A percentile compares a stretch with the other conserved stretches of the same genome.
Evolutionary conservation across 1,140 invertebrate genomes (phyloP).

Genomic region (Druon quercuslanigerum): DNA sequence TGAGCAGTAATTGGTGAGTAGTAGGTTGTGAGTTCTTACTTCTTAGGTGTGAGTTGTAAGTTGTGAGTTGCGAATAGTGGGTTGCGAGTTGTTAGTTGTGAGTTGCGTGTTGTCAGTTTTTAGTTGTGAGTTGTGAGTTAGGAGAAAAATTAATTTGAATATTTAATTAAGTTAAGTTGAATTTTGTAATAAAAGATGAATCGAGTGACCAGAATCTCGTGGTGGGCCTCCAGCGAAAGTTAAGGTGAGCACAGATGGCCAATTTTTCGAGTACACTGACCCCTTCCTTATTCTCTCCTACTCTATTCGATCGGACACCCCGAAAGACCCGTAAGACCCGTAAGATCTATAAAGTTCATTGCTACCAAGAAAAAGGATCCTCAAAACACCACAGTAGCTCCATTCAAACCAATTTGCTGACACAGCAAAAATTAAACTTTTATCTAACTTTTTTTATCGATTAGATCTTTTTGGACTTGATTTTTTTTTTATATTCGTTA

Average conservation of each 20-base stretch:
- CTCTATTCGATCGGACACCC: conserved; percentile 19
- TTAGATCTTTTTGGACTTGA: background rate
- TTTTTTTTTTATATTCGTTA: background rate
- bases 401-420: conserved; percentile 13
- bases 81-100: no score
- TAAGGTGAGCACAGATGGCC: conserved; percentile 39
- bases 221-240: conserved; percentile 34
- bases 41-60: no score
- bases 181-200: no score
- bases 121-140: no score
- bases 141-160: no score
- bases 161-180: no score
- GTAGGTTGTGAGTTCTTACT: no score
- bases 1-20: no score
- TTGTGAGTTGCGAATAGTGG: no score
- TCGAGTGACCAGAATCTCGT: background rate
- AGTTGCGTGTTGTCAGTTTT: no score
- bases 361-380: background rate
- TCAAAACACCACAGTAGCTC: background rate
- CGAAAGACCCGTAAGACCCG: background rate
- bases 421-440: conserved; percentile 12
- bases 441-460: background rate
- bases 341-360: background rate
- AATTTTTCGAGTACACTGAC: conserved; percentile 42
- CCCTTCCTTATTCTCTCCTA: conserved; percentile 35